Conservation (phyloP, 2,888 invertebrate genomes). For the Oxycera nigricornis region DNA sequence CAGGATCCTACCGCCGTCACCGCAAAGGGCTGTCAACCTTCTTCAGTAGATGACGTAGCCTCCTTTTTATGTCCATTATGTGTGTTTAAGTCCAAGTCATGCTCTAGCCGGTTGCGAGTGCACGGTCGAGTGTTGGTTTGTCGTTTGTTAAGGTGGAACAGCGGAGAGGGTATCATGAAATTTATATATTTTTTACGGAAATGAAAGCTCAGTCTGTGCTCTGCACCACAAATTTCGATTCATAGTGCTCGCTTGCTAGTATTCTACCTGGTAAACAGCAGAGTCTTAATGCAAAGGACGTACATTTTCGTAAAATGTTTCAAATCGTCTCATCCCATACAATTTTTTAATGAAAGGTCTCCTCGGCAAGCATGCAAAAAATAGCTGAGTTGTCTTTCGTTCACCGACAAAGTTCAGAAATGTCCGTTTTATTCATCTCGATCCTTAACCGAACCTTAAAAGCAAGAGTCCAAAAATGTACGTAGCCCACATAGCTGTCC, state of each 20-base stretch:
- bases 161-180: too few species aligned
- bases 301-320: too few species aligned
- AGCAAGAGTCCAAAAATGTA: constrained; percentile 14
- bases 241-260: too few species aligned
- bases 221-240: too few species aligned
- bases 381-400: neutral
- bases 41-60: constrained; percentile 46
- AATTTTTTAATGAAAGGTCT: too few species aligned
- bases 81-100: constrained; percentile 31
- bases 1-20: constrained; percentile 18
- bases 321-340: too few species aligned
- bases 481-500: constrained; percentile 38
- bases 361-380: neutral
- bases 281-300: too few species aligned
- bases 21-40: constrained; percentile 46
- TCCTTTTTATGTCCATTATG: constrained; percentile 35
- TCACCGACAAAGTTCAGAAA: constrained; percentile 35
- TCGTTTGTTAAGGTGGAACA: neutral
- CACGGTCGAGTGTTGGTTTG: neutral
- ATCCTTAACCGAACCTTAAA: constrained; percentile 19
- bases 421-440: constrained; percentile 40
- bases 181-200: too few species aligned
- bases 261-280: too few species aligned
- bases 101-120: neutral
- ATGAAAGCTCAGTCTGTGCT: too few species aligned